phyloP scores from a whole-genome alignment of 2,797 vertebrate species.

The Lemur catta region DNA sequence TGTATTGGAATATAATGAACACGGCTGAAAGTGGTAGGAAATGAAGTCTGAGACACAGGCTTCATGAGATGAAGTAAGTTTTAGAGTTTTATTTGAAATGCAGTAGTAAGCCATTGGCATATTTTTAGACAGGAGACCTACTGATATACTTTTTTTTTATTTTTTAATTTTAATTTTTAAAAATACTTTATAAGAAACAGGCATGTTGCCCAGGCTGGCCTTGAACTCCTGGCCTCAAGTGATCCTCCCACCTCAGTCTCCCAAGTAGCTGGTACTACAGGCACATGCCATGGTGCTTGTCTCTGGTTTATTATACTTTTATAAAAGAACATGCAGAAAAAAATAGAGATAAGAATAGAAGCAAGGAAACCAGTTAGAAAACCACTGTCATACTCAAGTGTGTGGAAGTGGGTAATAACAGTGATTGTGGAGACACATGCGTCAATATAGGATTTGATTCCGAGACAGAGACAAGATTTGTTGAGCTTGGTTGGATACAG shows the following conservation, averaged over 20 bases:
- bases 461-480: neutral
- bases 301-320: neutral
- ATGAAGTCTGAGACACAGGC: neutral
- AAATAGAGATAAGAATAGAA: neutral
- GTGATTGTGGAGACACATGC: neutral
- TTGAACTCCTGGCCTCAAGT: neutral
- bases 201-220: neutral
- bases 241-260: neutral
- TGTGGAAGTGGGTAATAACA: neutral
- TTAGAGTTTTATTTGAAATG: neutral
- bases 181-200: neutral
- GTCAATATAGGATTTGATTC: neutral
- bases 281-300: neutral
- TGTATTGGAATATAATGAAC: neutral
- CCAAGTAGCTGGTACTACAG: neutral
- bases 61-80: neutral
- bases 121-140: neutral
- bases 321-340: neutral
- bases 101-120: neutral
- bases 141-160: neutral
- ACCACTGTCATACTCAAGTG: fast-evolving
- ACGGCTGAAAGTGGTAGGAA: neutral
- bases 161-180: neutral
- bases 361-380: neutral
- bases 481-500: neutral